A percentile compares a stretch with the other conserved stretches of the same genome.
Conservation (phyloP, 2,888 invertebrate genomes). For the Cremastinae sp. region DNA sequence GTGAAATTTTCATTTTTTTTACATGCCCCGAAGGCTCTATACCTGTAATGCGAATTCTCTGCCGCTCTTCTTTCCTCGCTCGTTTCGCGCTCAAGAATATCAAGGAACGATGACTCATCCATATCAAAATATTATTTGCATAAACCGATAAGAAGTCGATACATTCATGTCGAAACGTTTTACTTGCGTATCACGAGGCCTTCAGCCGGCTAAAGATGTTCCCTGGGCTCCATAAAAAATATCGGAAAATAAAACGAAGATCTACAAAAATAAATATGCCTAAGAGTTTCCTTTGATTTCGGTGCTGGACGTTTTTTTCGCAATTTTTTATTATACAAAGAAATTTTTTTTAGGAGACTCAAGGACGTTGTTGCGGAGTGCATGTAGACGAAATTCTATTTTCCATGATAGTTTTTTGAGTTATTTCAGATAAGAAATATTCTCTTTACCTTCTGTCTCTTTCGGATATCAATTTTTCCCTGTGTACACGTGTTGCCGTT, state of each 20-base stretch:
- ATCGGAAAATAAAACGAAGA: too few relatives aligned
- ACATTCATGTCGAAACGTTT: constrained; percentile 53
- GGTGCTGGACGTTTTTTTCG: too few relatives aligned
- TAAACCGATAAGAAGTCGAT: constrained; percentile 57
- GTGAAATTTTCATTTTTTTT: constrained; percentile 18
- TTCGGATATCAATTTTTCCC: background rate
- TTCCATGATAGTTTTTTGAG: too few relatives aligned
- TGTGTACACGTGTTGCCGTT: background rate
- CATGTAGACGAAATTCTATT: too few relatives aligned
- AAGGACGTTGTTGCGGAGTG: too few relatives aligned
- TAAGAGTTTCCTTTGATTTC: too few relatives aligned
- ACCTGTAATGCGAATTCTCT: background rate
- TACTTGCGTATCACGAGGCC: constrained; percentile 27
- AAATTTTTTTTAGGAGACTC: too few relatives aligned
- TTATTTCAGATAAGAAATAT: too few relatives aligned
- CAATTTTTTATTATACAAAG: too few relatives aligned
- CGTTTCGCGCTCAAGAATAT: constrained; percentile 18
- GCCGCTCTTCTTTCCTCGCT: constrained; percentile 1
- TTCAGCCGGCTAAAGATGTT: constrained; percentile 22
- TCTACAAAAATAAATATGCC: too few relatives aligned
- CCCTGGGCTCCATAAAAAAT: too few relatives aligned
- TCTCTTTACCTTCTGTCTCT: constrained; percentile 11
- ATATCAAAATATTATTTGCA: constrained; percentile 52
- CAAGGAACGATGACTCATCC: constrained; percentile 48
- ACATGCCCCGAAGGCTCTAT: constrained; percentile 7